phyloP scores from a whole-genome alignment of 2,113 vertebrate genomes.

The Zosterops pallidus region DNA sequence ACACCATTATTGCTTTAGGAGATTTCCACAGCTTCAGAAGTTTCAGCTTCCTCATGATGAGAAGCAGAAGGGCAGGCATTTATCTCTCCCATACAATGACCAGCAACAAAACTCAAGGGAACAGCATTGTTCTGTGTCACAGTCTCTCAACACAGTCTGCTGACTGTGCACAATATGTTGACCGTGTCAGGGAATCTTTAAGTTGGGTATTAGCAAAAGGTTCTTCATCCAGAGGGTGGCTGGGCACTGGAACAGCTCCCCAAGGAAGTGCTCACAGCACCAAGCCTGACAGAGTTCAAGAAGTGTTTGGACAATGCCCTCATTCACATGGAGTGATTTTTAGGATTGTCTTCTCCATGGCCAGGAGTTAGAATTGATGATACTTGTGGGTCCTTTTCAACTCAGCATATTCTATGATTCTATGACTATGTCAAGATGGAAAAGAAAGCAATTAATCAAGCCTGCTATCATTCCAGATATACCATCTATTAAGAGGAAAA shows the following conservation, averaged over 20 bases:
- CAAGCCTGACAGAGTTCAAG: not conserved
- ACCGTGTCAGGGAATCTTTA: not conserved
- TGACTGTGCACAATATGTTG: too few relatives aligned
- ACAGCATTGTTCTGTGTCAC: not conserved
- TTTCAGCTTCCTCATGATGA: not conserved
- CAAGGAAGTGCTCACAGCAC: not conserved
- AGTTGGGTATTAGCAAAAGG: not conserved
- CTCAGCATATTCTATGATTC: not conserved
- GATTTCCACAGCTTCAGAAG: not conserved
- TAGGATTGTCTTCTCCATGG: not conserved
- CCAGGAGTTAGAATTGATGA: not conserved
- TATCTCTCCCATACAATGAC: not conserved
- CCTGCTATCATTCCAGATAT: not conserved
- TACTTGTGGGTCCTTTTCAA: not conserved
- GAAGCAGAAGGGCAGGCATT: not conserved
- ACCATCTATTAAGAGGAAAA: not conserved
- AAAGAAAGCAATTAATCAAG: not conserved
- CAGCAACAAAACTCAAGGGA: not conserved
- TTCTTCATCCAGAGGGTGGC: rapidly evolving
- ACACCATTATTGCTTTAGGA: not conserved
- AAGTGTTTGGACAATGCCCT: not conserved
- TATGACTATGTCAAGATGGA: not conserved
- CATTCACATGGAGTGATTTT: not conserved
- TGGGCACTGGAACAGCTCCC: not conserved
- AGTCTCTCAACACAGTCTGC: not conserved